These are phyloP conservation scores for Ceraclea dissimilis DNA, from an alignment of 2,888 invertebrate species.

Conservation along the genomic window DNA sequence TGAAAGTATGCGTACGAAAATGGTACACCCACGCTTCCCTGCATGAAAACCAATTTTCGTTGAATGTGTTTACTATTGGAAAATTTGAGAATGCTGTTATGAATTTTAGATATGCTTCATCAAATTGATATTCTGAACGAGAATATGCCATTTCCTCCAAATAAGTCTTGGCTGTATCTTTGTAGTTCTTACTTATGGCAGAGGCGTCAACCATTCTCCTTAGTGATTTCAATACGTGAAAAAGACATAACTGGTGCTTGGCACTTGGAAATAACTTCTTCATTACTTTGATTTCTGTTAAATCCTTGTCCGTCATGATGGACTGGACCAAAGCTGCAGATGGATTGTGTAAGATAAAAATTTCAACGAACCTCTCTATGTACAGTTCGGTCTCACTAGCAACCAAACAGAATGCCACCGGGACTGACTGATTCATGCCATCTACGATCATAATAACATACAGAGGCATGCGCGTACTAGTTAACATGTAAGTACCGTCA, in stretches of 20 bases:
- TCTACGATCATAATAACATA: slow-evolving; percentile 4
- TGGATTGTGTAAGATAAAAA: slow-evolving; percentile 2
- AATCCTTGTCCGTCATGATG: slow-evolving; percentile 6
- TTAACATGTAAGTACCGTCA: slow-evolving; percentile 1
- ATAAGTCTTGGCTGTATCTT: background rate
- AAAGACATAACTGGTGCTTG: slow-evolving; percentile 3
- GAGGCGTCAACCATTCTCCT: background rate
- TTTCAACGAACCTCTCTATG: slow-evolving; percentile 2
- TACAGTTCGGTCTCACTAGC: background rate
- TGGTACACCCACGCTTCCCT: slow-evolving; percentile 1
- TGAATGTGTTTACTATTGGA: background rate
- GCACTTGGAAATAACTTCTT: slow-evolving; percentile 1
- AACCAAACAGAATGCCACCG: slow-evolving; percentile 5
- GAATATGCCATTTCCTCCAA: slow-evolving; percentile 3
- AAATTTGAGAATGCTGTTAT: background rate
- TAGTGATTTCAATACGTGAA: slow-evolving; percentile 8
- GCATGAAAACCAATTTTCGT: slow-evolving; percentile 3
- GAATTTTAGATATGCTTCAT: background rate
- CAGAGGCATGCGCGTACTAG: background rate
- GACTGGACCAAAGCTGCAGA: background rate
- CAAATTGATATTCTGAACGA: background rate
- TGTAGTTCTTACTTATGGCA: background rate
- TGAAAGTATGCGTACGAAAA: background rate
- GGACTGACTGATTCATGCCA: slow-evolving; percentile 4
- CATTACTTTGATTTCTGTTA: slow-evolving; percentile 1